Base-by-base conservation (phyloP, 2,888 invertebrate species). In the Ypsolopha sequella region DNA sequence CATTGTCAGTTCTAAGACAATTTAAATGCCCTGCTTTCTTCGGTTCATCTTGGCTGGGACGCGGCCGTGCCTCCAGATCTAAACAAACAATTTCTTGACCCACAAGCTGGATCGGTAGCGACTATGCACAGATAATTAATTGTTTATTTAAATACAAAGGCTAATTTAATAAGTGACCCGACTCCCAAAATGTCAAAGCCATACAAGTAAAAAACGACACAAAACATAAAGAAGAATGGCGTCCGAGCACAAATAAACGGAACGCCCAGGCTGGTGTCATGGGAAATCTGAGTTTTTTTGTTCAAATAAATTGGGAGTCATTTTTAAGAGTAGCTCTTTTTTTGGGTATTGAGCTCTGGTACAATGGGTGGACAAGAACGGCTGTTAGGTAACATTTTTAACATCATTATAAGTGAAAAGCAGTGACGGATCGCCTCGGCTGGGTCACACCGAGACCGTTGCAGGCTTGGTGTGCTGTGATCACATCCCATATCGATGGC, bases 361-460 rank as follows among this genome's bases (percentile, higher is more conserved):
- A 85, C 84, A 86, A 85, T 85, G 80, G 84, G 81, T 77, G 80
- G 82, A 85, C 84, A 86, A 70, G 76, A 73, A 71, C 66, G 74
- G 64, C 78, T 81, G 81, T 85, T 84, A 79, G 71, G 82, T 77
- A 75, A 84, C 80, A 73, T 82, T 81, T 79, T 80, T 79, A 82
- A 86, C 84, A 86, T 86, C 86, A 85, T 86, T 86, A 86, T 86
- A 85, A 81, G 74, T 82, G 79, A 79, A 80, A 78, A 76, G 73
- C 68, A 58, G 66, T 84, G 84, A 85, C 68, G 80, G 82, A 85
- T 85, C 76, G 68, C 24, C 39, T 11, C n/a, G 47, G 47, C 14
- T 36, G 47, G 47, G 47, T 36, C 47, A 36, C 50, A 38, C 36
- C 36, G 24, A 24, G 24, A 24, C 2, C 24, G 24, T 24, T 24